These are phyloP conservation scores for Mus caroli DNA, from an alignment of 2,797 vertebrate species.

Conservation along the genomic window DNA sequence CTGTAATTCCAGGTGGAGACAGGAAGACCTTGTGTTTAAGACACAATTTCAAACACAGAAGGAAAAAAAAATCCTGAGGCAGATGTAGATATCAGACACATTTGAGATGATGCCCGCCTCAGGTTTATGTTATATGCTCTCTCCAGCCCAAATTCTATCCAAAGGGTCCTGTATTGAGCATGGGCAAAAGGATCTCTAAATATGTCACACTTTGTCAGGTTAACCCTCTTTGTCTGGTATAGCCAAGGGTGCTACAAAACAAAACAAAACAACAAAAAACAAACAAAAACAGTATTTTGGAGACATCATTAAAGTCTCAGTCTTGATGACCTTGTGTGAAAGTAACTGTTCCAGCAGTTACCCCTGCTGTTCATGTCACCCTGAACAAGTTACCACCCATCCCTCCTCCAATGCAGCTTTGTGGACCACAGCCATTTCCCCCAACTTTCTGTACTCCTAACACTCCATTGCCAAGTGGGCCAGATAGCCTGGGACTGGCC, in stretches of 20 bases:
- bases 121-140: background rate
- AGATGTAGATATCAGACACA: background rate
- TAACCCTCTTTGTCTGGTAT: background rate
- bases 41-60: background rate
- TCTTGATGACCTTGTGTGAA: background rate
- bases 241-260: background rate
- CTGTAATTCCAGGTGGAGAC: background rate
- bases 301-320: background rate
- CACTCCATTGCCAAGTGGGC: background rate
- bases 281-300: background rate
- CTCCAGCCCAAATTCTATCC: background rate
- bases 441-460: background rate
- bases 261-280: background rate
- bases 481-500: background rate
- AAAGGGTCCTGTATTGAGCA: background rate
- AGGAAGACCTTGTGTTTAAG: background rate
- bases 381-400: too few relatives aligned
- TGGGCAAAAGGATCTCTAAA: background rate
- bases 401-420: background rate
- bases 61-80: background rate
- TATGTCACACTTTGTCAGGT: background rate
- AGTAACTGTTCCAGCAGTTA: background rate
- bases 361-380: background rate
- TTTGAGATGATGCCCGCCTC: background rate
- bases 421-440: background rate